phyloP scores from a whole-genome alignment of 2,113 vertebrate genomes.

The Trogon melanurus region DNA sequence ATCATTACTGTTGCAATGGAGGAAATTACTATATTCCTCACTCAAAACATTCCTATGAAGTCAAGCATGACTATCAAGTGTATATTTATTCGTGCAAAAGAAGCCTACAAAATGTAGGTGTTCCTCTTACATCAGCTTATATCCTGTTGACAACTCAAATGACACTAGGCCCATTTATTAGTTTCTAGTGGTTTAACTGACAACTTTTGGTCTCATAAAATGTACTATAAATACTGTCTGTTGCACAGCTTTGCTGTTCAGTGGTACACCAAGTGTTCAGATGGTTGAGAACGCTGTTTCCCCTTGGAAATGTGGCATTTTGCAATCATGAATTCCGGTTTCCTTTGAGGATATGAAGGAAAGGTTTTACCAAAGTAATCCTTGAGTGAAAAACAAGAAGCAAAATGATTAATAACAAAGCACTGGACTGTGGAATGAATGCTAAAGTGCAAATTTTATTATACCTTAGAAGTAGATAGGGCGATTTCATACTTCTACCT shows the following conservation, averaged over 20 bases:
- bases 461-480: not conserved
- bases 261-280: constrained; percentile 49
- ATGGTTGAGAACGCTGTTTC: constrained; percentile 48
- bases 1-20: not conserved
- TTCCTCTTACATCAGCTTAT: constrained; percentile 64
- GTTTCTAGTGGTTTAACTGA: constrained; percentile 75
- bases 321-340: not conserved
- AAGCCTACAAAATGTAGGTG: constrained; percentile 56
- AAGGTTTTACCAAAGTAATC: constrained; percentile 18
- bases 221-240: constrained; percentile 64
- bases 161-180: constrained; percentile 61
- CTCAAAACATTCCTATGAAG: constrained; percentile 40
- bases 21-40: constrained; percentile 56
- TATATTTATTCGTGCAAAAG: not conserved
- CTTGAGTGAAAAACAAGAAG: not conserved
- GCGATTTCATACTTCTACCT: constrained; percentile 9
- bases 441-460: not conserved
- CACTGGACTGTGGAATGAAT: not conserved
- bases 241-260: constrained; percentile 20
- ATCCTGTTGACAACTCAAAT: constrained; percentile 72
- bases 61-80: not conserved
- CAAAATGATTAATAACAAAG: not conserved
- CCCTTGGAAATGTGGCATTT: constrained; percentile 56
- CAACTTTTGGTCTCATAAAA: constrained; percentile 67
- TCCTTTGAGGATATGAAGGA: constrained; percentile 38